A percentile compares a stretch with the other conserved stretches of the same genome.
Evolutionary conservation across 1,140 invertebrate genomes (phyloP).

Genomic region (Pteromalus puparum): DNA sequence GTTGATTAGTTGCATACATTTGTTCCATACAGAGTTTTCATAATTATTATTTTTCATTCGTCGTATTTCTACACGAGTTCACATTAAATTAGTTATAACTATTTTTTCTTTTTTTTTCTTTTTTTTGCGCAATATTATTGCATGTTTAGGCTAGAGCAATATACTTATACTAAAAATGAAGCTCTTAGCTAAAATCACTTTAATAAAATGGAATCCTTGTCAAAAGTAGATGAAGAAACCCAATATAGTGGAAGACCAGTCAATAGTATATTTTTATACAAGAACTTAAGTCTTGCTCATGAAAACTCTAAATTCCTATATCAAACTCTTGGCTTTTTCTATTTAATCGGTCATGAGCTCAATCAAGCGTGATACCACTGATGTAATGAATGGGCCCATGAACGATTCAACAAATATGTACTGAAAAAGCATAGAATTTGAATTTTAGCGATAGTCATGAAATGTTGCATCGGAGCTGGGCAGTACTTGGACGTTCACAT

Average conservation of each 20-base stretch:
- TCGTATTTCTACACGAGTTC: slow-evolving; percentile 24
- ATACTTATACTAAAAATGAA: slow-evolving; percentile 23
- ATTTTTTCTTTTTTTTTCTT: background rate
- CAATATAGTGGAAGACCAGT: slow-evolving; percentile 52
- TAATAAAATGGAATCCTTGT: background rate
- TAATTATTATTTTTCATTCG: slow-evolving; percentile 6
- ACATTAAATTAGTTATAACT: slow-evolving; percentile 31
- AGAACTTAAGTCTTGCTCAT: slow-evolving; percentile 38
- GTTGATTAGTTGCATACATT: slow-evolving; percentile 6
- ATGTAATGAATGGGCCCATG: slow-evolving; percentile 9
- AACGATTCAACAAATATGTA: slow-evolving; percentile 44
- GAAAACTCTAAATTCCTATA: slow-evolving; percentile 30
- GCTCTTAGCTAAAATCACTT: background rate
- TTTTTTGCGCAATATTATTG: background rate
- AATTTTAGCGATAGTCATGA: slow-evolving; percentile 9
- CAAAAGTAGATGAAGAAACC: slow-evolving; percentile 41
- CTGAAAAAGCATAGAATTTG: slow-evolving; percentile 35
- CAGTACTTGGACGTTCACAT: slow-evolving; percentile 38
- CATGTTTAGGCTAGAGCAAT: background rate
- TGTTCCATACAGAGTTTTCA: background rate
- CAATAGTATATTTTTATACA: slow-evolving; percentile 31
- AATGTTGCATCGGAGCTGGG: slow-evolving; percentile 52
- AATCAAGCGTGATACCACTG: background rate
- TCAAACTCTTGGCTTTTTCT: slow-evolving; percentile 9
- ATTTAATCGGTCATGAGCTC: slow-evolving; percentile 33